These are phyloP conservation scores for Ctenomys sociabilis DNA, from an alignment of 2,113 vertebrate species.

Conservation along the genomic window DNA sequence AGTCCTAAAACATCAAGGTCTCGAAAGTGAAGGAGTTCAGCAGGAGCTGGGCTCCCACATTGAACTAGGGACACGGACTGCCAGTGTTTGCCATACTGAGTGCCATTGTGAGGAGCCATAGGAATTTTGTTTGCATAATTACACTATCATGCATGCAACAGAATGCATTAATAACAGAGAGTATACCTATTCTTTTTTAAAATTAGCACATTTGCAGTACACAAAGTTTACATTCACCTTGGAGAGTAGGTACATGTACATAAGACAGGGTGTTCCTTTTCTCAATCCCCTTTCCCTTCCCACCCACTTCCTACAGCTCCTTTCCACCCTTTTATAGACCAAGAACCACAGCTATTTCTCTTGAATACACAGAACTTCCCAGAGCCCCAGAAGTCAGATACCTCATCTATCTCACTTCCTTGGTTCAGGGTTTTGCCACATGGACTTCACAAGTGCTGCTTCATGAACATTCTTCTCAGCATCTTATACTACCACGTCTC, in stretches of 20 bases:
- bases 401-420: neutral
- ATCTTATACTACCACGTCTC: neutral
- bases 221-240: neutral
- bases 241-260: neutral
- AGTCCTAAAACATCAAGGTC: neutral
- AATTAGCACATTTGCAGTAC: neutral
- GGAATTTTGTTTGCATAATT: neutral
- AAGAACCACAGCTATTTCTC: neutral
- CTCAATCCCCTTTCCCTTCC: neutral
- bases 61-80: neutral
- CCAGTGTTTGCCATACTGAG: rapidly evolving
- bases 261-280: neutral
- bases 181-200: neutral
- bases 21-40: neutral
- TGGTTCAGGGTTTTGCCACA: neutral
- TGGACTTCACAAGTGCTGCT: neutral
- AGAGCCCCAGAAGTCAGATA: neutral
- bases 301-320: neutral
- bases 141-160: neutral
- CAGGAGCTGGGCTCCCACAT: neutral
- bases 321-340: neutral
- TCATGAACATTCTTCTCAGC: neutral
- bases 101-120: neutral
- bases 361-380: neutral
- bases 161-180: neutral